These are phyloP conservation scores for Periophthalmus modestus DNA, from an alignment of 2,113 vertebrate species.

Conservation along the genomic window DNA sequence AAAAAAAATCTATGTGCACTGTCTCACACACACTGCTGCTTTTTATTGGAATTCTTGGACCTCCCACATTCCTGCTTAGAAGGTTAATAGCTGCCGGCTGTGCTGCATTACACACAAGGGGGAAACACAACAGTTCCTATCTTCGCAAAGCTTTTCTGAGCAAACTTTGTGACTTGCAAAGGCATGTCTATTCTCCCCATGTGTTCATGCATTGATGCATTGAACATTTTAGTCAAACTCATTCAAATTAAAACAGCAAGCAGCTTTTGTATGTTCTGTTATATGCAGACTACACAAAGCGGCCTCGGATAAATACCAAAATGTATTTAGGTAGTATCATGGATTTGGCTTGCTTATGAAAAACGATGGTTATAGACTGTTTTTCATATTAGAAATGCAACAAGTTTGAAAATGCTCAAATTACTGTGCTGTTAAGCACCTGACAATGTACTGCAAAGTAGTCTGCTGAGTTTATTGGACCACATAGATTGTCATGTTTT, in stretches of 20 bases:
- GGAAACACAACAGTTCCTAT: slow-evolving; percentile 72
- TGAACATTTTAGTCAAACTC: background rate
- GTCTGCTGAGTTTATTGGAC: slow-evolving; percentile 59
- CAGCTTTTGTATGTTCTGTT: background rate
- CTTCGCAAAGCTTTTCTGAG: slow-evolving; percentile 49
- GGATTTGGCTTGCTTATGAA: background rate
- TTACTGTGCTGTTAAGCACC: background rate
- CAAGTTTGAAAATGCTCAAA: background rate
- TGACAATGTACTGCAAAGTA: slow-evolving; percentile 44
- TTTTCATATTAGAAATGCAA: background rate
- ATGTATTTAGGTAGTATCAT: slow-evolving; percentile 49
- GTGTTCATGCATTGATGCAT: slow-evolving; percentile 9
- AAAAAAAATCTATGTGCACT: slow-evolving; percentile 32
- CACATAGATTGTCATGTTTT: slow-evolving; percentile 51
- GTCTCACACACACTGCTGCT: slow-evolving; percentile 57
- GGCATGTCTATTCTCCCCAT: slow-evolving; percentile 11
- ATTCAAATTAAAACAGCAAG: slow-evolving; percentile 9
- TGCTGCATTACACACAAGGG: slow-evolving; percentile 76
- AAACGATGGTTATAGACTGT: background rate
- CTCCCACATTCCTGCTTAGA: slow-evolving; percentile 80
- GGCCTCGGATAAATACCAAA: slow-evolving; percentile 27
- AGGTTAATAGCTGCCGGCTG: slow-evolving; percentile 82
- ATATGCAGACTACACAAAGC: background rate
- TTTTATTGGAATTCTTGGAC: slow-evolving; percentile 79
- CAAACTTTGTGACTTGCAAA: slow-evolving; percentile 17